Percentiles rank a stretch among this genome's conserved stretches.
phyloP scores from a whole-genome alignment of 2,888 invertebrate species.

The Eupithecia abbreviata region DNA sequence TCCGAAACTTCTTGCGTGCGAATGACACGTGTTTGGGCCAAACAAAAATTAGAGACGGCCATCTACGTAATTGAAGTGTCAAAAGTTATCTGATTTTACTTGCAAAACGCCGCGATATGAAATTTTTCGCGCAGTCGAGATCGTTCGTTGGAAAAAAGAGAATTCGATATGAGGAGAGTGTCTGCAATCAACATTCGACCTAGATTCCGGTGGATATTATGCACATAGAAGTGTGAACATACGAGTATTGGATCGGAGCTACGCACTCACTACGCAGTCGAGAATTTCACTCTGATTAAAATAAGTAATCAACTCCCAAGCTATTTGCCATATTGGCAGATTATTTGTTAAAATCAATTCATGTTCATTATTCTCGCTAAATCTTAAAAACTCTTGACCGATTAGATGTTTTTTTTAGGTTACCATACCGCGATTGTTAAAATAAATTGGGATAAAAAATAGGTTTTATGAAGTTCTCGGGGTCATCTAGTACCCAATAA shows the following conservation, averaged over 20 bases:
- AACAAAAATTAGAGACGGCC: slow-evolving; percentile 75
- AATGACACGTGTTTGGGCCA: slow-evolving; percentile 69
- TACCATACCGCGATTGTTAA: no score
- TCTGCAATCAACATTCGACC: slow-evolving; percentile 80
- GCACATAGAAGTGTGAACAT: slow-evolving; percentile 60
- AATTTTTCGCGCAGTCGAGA: slow-evolving; percentile 78
- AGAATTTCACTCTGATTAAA: slow-evolving; percentile 50
- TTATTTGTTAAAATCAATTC: background rate
- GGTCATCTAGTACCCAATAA: background rate
- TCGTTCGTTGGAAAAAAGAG: slow-evolving; percentile 77
- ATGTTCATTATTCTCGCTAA: no score
- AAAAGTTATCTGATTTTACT: slow-evolving; percentile 84
- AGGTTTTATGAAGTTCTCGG: no score
- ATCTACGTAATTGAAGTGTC: slow-evolving; percentile 83
- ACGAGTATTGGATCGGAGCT: slow-evolving; percentile 56
- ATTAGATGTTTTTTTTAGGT: no score
- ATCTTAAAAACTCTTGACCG: no score
- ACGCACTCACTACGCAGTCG: slow-evolving; percentile 42
- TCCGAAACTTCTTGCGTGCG: slow-evolving; percentile 75
- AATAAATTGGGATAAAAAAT: no score
- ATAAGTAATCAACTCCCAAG: slow-evolving; percentile 43
- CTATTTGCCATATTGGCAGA: background rate
- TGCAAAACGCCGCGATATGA: slow-evolving; percentile 82
- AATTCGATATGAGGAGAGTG: slow-evolving; percentile 80
- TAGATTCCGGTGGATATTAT: slow-evolving; percentile 72